These are phyloP conservation scores for Tringa solitaria DNA, from an alignment of 2,113 vertebrate species.

Conservation along the genomic window DNA sequence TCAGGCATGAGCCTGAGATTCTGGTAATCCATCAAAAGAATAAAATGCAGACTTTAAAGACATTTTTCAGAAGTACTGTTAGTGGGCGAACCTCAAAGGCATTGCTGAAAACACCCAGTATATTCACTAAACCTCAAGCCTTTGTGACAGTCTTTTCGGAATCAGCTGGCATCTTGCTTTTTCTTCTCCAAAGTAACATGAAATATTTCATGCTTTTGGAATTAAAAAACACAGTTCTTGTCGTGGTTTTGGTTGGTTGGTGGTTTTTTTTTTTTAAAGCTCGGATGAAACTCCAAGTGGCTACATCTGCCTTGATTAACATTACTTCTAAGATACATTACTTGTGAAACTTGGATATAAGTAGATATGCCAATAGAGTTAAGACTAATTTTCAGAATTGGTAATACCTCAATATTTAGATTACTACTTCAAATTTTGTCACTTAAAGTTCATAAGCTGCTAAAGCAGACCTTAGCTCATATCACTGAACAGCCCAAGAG, in stretches of 20 bases:
- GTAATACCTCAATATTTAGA: not conserved
- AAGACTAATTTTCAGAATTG: not conserved
- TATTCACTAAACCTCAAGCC: conserved; percentile 19
- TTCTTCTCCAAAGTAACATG: not conserved
- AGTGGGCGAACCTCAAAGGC: conserved; percentile 38
- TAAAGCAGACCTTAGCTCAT: not conserved
- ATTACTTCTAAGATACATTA: not conserved
- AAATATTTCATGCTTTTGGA: not conserved
- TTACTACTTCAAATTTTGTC: not conserved
- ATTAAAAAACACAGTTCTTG: not conserved
- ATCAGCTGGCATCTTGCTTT: not conserved
- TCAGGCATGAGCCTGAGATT: not conserved
- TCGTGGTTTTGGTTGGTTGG: not conserved
- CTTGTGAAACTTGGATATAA: not conserved
- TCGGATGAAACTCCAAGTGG: not conserved
- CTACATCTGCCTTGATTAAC: not conserved
- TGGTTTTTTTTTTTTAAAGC: not conserved
- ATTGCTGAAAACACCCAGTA: conserved; percentile 1
- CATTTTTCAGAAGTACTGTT: conserved; percentile 26
- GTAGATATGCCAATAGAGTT: not conserved
- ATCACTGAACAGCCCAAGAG: not conserved
- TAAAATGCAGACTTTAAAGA: conserved; percentile 22
- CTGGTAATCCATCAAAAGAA: conserved; percentile 31
- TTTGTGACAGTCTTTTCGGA: not conserved
- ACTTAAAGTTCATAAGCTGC: not conserved